Conservation (phyloP, 2,888 invertebrate genomes). For the Trileptium ribeirensis region DNA sequence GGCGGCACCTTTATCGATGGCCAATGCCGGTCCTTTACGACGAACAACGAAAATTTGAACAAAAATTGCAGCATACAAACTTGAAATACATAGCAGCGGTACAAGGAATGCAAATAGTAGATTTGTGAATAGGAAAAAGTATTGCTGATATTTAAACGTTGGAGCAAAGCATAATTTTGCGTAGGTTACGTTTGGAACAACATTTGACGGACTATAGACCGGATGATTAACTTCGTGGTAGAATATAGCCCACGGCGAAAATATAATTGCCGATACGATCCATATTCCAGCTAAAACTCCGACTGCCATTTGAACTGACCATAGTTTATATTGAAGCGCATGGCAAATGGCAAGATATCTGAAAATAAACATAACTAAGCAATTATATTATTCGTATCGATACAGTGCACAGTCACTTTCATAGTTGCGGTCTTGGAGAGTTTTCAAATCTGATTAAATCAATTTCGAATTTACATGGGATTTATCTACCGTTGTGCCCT, state of each 20-base stretch:
- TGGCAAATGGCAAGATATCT: slow-evolving; percentile 48
- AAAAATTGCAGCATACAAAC: slow-evolving; percentile 37
- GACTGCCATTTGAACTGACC: slow-evolving; percentile 13
- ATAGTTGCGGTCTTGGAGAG: too few relatives aligned
- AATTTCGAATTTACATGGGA: too few relatives aligned
- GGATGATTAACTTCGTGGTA: slow-evolving; percentile 41
- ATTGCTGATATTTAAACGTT: neutral
- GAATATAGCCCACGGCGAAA: slow-evolving; percentile 44
- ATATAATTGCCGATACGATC: slow-evolving; percentile 42
- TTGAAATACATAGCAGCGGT: slow-evolving; percentile 44
- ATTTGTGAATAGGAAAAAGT: slow-evolving; percentile 42
- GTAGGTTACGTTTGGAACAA: neutral
- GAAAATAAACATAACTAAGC: too few relatives aligned
- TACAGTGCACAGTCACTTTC: too few relatives aligned
- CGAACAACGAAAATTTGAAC: slow-evolving; percentile 55
- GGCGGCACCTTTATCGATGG: slow-evolving; percentile 43
- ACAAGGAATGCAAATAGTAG: slow-evolving; percentile 46
- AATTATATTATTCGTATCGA: too few relatives aligned
- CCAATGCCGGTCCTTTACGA: slow-evolving; percentile 41
- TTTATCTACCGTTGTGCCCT: too few relatives aligned
- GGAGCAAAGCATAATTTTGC: slow-evolving; percentile 1
- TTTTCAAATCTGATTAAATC: too few relatives aligned
- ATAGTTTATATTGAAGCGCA: slow-evolving; percentile 42
- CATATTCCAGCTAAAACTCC: slow-evolving; percentile 44
- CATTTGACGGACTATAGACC: neutral